Evolutionary conservation across 2,888 invertebrate genomes (phyloP).

Genomic region (Nesidiocoris tenuis): DNA sequence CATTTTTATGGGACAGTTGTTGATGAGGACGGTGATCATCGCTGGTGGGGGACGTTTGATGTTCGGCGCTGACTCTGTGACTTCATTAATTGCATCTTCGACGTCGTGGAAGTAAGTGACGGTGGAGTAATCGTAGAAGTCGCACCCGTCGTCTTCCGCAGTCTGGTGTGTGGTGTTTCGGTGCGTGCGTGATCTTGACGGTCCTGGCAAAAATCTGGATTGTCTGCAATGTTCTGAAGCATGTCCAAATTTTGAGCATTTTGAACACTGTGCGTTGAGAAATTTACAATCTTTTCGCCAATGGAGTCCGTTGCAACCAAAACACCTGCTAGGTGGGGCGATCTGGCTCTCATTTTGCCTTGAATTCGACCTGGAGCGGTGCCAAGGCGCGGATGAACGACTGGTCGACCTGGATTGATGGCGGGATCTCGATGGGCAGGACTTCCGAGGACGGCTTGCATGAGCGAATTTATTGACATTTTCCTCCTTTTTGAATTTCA

Average conservation of each 20-base stretch:
- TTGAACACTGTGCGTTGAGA: neutral
- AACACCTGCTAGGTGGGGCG: too few relatives aligned
- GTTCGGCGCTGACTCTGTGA: neutral
- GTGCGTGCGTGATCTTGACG: too few relatives aligned
- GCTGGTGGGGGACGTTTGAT: neutral
- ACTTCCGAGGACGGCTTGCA: neutral
- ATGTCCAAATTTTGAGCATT: neutral
- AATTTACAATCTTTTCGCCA: slow-evolving; percentile 13
- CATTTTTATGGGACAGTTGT: slow-evolving; percentile 12
- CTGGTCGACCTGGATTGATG: neutral
- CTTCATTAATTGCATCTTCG: neutral
- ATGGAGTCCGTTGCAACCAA: slow-evolving; percentile 1
- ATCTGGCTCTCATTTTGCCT: neutral
- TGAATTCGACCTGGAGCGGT: neutral
- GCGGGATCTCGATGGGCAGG: neutral
- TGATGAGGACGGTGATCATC: neutral
- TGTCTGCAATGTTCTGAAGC: neutral
- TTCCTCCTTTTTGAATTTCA: too few relatives aligned
- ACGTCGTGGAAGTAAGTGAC: slow-evolving; percentile 7
- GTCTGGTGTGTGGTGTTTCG: too few relatives aligned
- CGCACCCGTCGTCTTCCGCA: too few relatives aligned
- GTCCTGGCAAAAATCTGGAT: too few relatives aligned
- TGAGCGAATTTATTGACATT: neutral
- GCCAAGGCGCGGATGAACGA: neutral
- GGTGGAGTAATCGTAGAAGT: neutral